Conservation (phyloP, 2,797 vertebrate genomes). For the Sebastes flavidus region DNA sequence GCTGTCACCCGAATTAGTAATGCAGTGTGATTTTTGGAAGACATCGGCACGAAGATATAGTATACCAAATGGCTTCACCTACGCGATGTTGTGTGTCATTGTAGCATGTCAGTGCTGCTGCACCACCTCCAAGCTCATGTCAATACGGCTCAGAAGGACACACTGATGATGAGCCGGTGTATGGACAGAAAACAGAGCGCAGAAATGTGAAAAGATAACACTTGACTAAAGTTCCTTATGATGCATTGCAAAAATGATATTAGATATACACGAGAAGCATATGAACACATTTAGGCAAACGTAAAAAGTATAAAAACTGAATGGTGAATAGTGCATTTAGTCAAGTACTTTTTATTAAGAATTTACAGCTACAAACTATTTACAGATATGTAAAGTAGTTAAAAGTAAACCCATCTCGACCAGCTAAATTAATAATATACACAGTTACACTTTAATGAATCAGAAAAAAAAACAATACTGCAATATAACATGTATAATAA, state of each 20-base stretch:
- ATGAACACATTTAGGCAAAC: neutral
- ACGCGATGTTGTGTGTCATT: neutral
- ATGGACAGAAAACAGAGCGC: neutral
- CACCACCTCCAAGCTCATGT: neutral
- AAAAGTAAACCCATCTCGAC: neutral
- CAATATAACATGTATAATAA: neutral
- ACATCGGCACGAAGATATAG: neutral
- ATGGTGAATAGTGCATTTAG: neutral
- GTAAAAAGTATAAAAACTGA: neutral
- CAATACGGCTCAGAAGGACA: neutral
- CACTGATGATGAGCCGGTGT: neutral
- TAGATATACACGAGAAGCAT: neutral
- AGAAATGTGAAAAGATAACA: neutral
- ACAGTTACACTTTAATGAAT: neutral
- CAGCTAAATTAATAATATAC: neutral
- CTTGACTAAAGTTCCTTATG: neutral
- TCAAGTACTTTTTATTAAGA: too few relatives aligned
- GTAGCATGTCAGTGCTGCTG: neutral
- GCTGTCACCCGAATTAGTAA: neutral
- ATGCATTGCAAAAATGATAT: neutral
- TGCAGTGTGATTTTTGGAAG: neutral
- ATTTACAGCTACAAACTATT: neutral
- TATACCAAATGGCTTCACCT: neutral
- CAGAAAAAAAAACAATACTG: too few relatives aligned
- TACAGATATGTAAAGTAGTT: neutral